These are phyloP conservation scores for Microtus agrestis DNA, from an alignment of 2,797 vertebrate species.

Conservation along the genomic window DNA sequence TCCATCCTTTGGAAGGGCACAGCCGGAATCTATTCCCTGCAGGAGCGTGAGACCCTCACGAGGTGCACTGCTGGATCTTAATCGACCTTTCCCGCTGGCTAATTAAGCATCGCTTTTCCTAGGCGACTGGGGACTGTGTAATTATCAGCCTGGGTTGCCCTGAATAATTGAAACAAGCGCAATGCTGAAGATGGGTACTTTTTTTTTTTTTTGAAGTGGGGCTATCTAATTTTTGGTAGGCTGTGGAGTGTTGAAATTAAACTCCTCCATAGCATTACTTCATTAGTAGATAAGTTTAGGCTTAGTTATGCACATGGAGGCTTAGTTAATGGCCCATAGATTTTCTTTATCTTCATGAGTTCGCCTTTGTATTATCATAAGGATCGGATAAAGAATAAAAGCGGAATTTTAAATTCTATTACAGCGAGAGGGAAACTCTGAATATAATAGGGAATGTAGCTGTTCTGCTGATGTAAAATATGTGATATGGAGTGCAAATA, in stretches of 20 bases:
- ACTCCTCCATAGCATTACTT: background rate
- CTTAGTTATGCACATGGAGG: background rate
- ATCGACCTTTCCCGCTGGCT: constrained; percentile 88
- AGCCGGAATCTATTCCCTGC: constrained; percentile 82
- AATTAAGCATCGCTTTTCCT: constrained; percentile 89
- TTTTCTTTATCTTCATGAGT: constrained; percentile 49
- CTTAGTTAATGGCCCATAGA: constrained; percentile 19
- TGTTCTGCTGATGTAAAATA: constrained; percentile 23
- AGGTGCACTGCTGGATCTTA: constrained; percentile 86
- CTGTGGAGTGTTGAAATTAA: constrained; percentile 53
- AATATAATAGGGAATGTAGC: background rate
- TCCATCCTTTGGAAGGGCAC: constrained; percentile 85
- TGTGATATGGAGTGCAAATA: background rate
- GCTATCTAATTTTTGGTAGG: constrained; percentile 47
- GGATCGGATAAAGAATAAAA: background rate
- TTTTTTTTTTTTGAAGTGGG: background rate
- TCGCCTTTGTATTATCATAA: constrained; percentile 37
- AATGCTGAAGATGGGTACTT: constrained; percentile 73
- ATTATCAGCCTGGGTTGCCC: constrained; percentile 88
- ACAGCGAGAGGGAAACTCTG: background rate
- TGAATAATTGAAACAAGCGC: constrained; percentile 87
- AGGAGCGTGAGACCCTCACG: constrained; percentile 84
- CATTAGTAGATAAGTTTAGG: constrained; percentile 44
- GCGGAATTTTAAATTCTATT: constrained; percentile 37
- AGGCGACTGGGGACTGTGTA: constrained; percentile 86